phyloP scores from a whole-genome alignment of 2,797 vertebrate species.

The Eidolon dupreanum region DNA sequence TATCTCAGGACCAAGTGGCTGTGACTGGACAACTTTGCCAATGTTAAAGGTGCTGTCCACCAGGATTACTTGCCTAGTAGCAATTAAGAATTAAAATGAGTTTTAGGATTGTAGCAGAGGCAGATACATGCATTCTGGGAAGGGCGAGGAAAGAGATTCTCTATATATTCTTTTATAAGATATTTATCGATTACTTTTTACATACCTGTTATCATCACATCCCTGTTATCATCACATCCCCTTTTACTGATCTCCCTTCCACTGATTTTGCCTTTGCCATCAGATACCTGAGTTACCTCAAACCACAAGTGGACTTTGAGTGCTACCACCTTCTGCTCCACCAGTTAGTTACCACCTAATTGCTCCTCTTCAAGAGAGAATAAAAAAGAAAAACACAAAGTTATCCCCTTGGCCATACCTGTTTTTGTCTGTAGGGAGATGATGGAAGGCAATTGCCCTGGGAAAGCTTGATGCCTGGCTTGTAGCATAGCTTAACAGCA shows the following conservation, averaged over 20 bases:
- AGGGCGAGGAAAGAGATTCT: neutral
- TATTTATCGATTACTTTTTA: constrained; percentile 8
- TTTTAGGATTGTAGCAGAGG: neutral
- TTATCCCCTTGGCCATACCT: neutral
- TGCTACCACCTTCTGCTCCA: neutral
- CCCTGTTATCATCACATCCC: neutral
- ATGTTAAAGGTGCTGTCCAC: neutral
- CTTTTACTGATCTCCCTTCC: neutral
- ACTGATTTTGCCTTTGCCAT: neutral
- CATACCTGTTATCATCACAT: neutral
- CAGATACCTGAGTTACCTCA: neutral
- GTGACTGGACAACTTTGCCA: neutral
- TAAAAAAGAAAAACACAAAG: neutral
- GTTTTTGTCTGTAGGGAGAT: neutral
- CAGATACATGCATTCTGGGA: neutral
- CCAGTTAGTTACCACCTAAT: neutral
- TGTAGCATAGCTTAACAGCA: neutral
- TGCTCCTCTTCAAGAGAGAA: neutral
- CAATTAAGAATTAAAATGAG: neutral
- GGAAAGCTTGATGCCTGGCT: neutral
- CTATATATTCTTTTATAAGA: neutral
- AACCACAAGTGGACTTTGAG: neutral
- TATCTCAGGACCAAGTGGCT: neutral
- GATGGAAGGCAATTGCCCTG: neutral
- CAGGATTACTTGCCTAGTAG: neutral